A percentile compares a stretch with the other conserved stretches of the same genome.
Evolutionary conservation across 2,888 invertebrate genomes (phyloP).

Genomic region (Pegoplata infirma): DNA sequence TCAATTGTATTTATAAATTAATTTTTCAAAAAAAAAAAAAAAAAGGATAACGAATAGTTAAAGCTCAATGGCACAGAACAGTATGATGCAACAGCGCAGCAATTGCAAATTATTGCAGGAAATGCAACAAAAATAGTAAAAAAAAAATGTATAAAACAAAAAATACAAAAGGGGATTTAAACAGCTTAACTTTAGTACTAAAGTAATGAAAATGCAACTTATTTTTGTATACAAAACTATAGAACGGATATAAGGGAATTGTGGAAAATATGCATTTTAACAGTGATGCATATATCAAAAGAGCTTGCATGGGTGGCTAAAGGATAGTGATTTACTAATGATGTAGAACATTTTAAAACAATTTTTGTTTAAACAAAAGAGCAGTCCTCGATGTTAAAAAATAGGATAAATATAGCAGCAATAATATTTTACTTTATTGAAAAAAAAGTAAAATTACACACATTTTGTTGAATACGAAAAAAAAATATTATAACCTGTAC

Average conservation of each 20-base stretch:
- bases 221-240: slow-evolving; percentile 9
- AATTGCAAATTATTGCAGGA: slow-evolving; percentile 31
- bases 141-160: too few species aligned
- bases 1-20: slow-evolving; percentile 64
- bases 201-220: slow-evolving; percentile 53
- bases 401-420: too few species aligned
- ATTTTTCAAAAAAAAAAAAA: slow-evolving; percentile 55
- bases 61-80: slow-evolving; percentile 57
- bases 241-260: slow-evolving; percentile 33
- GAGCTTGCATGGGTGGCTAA: too few species aligned
- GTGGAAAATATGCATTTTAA: too few species aligned
- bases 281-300: background rate
- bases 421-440: too few species aligned
- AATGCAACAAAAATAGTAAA: background rate
- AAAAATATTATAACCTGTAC: too few species aligned
- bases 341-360: background rate
- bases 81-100: slow-evolving; percentile 53
- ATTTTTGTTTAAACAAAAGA: background rate
- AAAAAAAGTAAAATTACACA: too few species aligned
- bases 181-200: slow-evolving; percentile 45
- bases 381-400: too few species aligned
- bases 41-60: slow-evolving; percentile 47
- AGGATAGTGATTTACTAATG: background rate
- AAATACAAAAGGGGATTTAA: slow-evolving; percentile 37
- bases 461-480: too few species aligned